Base-by-base conservation (phyloP, 2,113 vertebrate genomes). In the Cinclus cinclus region DNA sequence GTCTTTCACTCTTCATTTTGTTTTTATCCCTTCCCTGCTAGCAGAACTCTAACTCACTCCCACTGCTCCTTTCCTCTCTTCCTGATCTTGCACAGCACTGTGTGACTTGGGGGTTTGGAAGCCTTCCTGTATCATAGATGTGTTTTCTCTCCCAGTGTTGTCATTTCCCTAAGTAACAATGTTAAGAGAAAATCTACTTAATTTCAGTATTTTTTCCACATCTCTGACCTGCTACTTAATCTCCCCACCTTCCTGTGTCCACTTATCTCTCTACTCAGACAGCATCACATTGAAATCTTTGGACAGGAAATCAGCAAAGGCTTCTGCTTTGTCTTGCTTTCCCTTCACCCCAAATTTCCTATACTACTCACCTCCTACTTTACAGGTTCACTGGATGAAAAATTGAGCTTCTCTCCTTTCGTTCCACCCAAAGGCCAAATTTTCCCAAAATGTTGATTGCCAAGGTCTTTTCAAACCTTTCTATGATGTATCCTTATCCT, bases 111-210 rank as follows among this genome's bases (percentile, higher is more conserved):
- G 67, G 30, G 11, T 63, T 53, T 83, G 50, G 74, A 63, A 84
- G 56, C 17, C 31, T 82, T 88, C 47, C 59, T 74, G 15, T 20
- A 21, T 64, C n/a, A 17, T 27, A 63, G 11, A 79, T 42, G 7
- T 41, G 20, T 65, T 92, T 89, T 82, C 52, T 78, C 46, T 50
- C 80, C 17, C 62, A 37, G 35, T 84, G 87, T 70, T 92, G 33
- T 7, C 30, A 59, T 93, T 90, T 80, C 42, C 17, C 21, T 41
- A 62, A 39, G 19, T 59, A 92, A 78, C 12, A 11, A 41, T 44
- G 73, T 83, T 84, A 76, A 87, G 39, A 87, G 39, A 15, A 80
- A 88, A 81, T 44, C 63, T 89, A 31, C n/a, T 74, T 93, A 90
- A 87, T 71, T 44, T 20, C 19, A 77, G 27, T 47, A 77, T 7